phyloP scores from a whole-genome alignment of 2,888 invertebrate genomes.

The Selenia dentaria region DNA sequence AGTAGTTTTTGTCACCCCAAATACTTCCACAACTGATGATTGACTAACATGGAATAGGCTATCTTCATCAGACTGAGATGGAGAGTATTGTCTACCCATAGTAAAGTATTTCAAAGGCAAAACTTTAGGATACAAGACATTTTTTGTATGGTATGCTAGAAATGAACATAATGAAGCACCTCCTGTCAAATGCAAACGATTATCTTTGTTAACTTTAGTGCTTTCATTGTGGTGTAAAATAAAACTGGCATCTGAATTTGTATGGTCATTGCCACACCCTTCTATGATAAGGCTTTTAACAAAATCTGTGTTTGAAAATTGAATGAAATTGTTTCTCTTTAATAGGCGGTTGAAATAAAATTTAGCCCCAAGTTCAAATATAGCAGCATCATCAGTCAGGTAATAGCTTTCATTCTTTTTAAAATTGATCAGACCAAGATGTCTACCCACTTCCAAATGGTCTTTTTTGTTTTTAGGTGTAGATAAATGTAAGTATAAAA shows the following conservation, averaged over 20 bases:
- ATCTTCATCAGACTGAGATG: constrained; percentile 61
- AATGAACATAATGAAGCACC: constrained; percentile 90
- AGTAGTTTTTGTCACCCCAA: constrained; percentile 81
- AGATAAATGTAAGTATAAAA: constrained; percentile 51
- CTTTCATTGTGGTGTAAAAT: constrained; percentile 85
- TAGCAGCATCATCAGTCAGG: constrained; percentile 87
- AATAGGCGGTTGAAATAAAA: constrained; percentile 76
- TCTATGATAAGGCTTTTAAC: constrained; percentile 90
- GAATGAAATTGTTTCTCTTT: constrained; percentile 80
- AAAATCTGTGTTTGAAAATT: constrained; percentile 92
- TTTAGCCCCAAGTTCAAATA: constrained; percentile 87
- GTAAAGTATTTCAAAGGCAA: constrained; percentile 89
- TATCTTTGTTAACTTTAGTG: constrained; percentile 78
- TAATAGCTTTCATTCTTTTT: constrained; percentile 85
- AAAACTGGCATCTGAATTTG: constrained; percentile 82
- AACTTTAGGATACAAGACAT: constrained; percentile 83
- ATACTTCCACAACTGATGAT: constrained; percentile 87
- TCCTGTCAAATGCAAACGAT: constrained; percentile 89
- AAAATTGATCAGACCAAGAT: constrained; percentile 83
- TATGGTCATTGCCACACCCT: constrained; percentile 87
- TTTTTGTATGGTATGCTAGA: constrained; percentile 89
- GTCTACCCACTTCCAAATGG: constrained; percentile 84
- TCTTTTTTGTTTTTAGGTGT: constrained; percentile 60
- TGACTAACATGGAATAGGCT: constrained; percentile 89
- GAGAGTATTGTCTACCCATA: constrained; percentile 88